Evolutionary conservation across 1,140 invertebrate species (phyloP).

Genomic region (Drosophila aff.): DNA sequence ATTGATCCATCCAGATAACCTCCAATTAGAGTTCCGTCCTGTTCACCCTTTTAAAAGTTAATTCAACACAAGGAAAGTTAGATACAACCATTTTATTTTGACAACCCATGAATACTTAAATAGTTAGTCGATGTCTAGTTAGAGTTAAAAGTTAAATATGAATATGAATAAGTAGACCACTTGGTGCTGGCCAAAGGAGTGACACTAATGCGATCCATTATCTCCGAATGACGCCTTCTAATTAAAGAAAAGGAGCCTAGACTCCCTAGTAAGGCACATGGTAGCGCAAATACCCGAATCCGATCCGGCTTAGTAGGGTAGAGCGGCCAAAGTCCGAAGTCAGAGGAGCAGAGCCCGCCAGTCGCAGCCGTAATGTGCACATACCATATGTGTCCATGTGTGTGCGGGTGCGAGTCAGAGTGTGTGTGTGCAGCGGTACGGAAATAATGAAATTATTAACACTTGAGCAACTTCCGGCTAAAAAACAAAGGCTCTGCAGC

Average conservation of each 20-base stretch:
- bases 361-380: slow-evolving; percentile 57
- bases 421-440: slow-evolving; percentile 61
- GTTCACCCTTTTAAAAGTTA: too few species aligned
- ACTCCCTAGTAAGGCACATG: slow-evolving; percentile 7
- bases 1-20: too few species aligned
- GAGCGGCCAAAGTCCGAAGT: slow-evolving; percentile 61
- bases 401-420: slow-evolving; percentile 17
- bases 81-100: not conserved
- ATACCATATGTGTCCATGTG: slow-evolving; percentile 30
- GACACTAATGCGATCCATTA: not conserved
- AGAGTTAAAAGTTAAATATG: too few species aligned
- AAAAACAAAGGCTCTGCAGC: slow-evolving; percentile 75
- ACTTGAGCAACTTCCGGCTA: slow-evolving; percentile 83
- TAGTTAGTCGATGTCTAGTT: not conserved
- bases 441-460: slow-evolving; percentile 84
- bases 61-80: too few species aligned
- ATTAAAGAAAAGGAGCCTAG: not conserved
- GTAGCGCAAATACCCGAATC: slow-evolving; percentile 34
- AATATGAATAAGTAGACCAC: not conserved
- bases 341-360: slow-evolving; percentile 61
- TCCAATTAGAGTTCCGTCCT: too few species aligned
- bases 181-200: not conserved
- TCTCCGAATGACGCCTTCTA: not conserved
- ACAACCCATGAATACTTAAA: not conserved
- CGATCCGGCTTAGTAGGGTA: slow-evolving; percentile 24